Evolutionary conservation across 2,113 vertebrate species (phyloP), one percentile per base, ranked within the genome.

Genomic region (Orcinus orca): DNA sequence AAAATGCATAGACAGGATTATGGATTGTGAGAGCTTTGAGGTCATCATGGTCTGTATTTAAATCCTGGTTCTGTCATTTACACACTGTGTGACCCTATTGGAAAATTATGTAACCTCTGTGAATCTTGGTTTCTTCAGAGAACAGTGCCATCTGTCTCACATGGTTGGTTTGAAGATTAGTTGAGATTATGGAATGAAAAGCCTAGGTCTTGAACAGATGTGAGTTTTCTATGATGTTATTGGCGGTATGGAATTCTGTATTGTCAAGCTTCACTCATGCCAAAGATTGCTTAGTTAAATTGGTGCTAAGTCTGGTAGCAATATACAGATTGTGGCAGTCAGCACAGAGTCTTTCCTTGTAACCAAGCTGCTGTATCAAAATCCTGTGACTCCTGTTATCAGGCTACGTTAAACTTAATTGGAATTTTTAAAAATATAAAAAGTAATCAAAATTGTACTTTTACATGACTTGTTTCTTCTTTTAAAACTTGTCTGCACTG

Each of bases 81-180:
- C 3, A n/a, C 0, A 50, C 20, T 31, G 4, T 50, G 6, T 50
- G 47, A 33, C 38, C 9, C 3, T 47, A 6, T 0, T 81, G 53
- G 38, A 73, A 90, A 91, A n/a, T 70, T 50, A 0, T 85, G 96
- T 67, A 38, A 58, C 18, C 8, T 92, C 63, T 95, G 41, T 83
- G 23, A 80, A 70, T 80, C 8, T 62, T 41, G 15, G 38, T 73
- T 68, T 86, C 21, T 90, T 84, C 73, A 74, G 14, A 53, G 5
- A 71, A 41, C 9, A 47, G 3, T 33, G 38, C 5, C 12, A 12
- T 80, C 1, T 23, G 31, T 36, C 13, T 62, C 12, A 55, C 10
- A 55, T 29, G 6, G 63, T 85, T 94, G 70, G 1, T 62, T 53
- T 67, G 17, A 82, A 17, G 31, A 47, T 87, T 79, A 62, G 9